These are phyloP conservation scores for Natrix natrix DNA, from an alignment of 2,797 vertebrate genomes.

Conservation along the genomic window DNA sequence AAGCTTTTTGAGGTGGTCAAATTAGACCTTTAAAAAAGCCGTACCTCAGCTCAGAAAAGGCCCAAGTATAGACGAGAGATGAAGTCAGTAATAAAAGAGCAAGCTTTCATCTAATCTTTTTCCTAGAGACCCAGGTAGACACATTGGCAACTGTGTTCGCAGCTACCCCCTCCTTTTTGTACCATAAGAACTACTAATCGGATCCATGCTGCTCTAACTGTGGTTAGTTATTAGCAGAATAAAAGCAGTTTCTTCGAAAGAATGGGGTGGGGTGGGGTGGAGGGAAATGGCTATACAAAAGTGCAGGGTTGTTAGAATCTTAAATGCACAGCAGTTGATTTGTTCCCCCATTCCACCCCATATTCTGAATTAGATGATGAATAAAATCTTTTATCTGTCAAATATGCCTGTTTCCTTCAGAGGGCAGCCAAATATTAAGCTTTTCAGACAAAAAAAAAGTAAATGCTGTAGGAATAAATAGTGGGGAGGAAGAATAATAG, in stretches of 20 bases:
- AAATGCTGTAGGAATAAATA: conserved; percentile 72
- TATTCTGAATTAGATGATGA: conserved; percentile 75
- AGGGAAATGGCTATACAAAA: conserved; percentile 72
- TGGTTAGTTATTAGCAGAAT: conserved; percentile 80
- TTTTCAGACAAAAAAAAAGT: conserved; percentile 66
- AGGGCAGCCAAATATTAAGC: conserved; percentile 76
- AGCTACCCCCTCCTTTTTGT: conserved; percentile 68
- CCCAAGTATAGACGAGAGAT: conserved; percentile 48
- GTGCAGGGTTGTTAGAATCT: conserved; percentile 81
- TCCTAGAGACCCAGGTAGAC: conserved; percentile 77
- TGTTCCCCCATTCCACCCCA: conserved; percentile 44
- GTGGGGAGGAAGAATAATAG: conserved; percentile 69
- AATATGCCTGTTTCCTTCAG: conserved; percentile 70
- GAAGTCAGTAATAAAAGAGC: conserved; percentile 61
- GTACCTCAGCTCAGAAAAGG: conserved; percentile 61
- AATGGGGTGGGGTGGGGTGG: conserved; percentile 63
- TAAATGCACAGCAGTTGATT: conserved; percentile 77
- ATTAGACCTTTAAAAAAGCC: conserved; percentile 57
- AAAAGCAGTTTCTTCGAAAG: conserved; percentile 81
- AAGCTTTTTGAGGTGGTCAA: conserved; percentile 29
- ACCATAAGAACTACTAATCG: conserved; percentile 76
- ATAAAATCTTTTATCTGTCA: conserved; percentile 77
- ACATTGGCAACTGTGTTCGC: conserved; percentile 75
- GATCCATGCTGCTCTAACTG: conserved; percentile 80
- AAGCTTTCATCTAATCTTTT: conserved; percentile 71